Evolutionary conservation across 2,113 vertebrate genomes (phyloP).

Genomic region (Piaya cayana): DNA sequence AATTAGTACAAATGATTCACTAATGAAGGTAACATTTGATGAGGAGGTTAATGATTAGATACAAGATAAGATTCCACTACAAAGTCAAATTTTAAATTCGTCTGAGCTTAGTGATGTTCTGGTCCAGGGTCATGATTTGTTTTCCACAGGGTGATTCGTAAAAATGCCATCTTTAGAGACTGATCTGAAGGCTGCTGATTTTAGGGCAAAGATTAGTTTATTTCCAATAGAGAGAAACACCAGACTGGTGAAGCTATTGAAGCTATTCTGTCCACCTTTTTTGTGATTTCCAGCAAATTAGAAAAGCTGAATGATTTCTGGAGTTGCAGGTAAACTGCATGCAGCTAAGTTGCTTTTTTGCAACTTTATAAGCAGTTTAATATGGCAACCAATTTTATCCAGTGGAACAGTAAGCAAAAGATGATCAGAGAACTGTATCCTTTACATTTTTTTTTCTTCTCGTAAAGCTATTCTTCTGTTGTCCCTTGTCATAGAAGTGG

Average conservation of each 20-base stretch:
- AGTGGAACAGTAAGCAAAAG: neutral
- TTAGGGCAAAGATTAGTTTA: neutral
- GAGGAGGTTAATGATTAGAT: neutral
- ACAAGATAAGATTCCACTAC: neutral
- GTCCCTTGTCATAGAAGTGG: neutral
- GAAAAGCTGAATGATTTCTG: neutral
- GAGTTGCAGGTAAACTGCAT: neutral
- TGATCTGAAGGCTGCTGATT: neutral
- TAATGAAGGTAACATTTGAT: neutral
- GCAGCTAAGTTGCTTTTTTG: neutral
- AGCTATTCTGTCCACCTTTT: neutral
- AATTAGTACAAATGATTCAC: neutral
- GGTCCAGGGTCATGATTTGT: neutral
- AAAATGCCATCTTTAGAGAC: rapidly evolving
- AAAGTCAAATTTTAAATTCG: neutral
- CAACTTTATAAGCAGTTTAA: neutral
- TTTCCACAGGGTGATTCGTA: neutral
- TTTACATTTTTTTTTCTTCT: neutral
- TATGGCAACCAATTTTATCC: neutral
- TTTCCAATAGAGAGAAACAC: neutral
- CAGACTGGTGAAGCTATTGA: neutral
- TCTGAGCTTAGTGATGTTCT: neutral
- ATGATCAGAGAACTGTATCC: neutral
- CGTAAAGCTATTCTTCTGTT: neutral
- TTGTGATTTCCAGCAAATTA: neutral